These are phyloP conservation scores for Calypte anna DNA, from an alignment of 2,113 vertebrate species.

Conservation along the genomic window DNA sequence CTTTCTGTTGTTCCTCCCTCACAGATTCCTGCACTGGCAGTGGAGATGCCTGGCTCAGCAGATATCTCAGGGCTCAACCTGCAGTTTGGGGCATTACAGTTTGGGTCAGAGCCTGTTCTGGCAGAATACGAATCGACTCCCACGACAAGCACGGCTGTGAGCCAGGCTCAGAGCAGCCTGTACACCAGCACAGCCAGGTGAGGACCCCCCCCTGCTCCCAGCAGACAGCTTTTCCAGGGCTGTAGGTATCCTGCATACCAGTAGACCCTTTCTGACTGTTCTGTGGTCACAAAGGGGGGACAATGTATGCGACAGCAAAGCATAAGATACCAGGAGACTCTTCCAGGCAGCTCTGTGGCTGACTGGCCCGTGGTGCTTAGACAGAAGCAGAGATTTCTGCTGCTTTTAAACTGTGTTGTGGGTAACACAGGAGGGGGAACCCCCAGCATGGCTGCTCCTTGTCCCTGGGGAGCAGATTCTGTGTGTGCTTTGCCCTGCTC, in stretches of 20 bases:
- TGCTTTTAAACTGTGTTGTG: neutral
- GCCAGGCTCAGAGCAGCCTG: constrained; percentile 88
- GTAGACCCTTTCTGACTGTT: constrained; percentile 37
- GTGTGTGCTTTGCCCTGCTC: neutral
- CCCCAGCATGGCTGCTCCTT: too few relatives aligned
- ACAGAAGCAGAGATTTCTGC: neutral
- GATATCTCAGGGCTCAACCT: constrained; percentile 95
- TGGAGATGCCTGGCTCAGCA: constrained; percentile 95
- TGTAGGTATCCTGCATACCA: neutral
- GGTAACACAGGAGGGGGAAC: neutral
- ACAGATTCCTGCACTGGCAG: constrained; percentile 93
- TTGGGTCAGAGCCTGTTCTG: constrained; percentile 95
- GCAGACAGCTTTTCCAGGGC: too few relatives aligned
- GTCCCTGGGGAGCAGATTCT: neutral
- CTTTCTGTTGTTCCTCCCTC: neutral
- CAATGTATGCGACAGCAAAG: constrained; percentile 31
- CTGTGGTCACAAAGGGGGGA: constrained; percentile 42
- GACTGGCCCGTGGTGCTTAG: neutral
- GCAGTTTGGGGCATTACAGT: constrained; percentile 95
- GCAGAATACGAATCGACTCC: constrained; percentile 88
- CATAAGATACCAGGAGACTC: neutral
- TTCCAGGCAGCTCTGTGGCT: neutral
- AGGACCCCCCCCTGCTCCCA: neutral
- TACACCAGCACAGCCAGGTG: constrained; percentile 93
- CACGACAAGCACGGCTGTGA: constrained; percentile 78